Evolutionary conservation across 2,797 vertebrate genomes (phyloP), one percentile per base, ranked within the genome.

Genomic region (Cheirogaleus major): DNA sequence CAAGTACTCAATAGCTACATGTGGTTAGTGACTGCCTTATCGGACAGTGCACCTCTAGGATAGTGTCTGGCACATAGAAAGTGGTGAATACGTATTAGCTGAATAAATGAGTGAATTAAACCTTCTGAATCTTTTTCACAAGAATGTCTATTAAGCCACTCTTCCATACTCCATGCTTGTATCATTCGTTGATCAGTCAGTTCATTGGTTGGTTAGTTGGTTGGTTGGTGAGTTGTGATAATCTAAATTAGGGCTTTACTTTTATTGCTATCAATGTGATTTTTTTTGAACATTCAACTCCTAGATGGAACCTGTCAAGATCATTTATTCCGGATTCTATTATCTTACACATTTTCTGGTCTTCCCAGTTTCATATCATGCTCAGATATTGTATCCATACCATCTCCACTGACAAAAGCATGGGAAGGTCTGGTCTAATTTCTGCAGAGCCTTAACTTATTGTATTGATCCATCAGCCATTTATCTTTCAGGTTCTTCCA

Each of bases 221-320:
- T 59, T 90, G 41, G 22, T 55, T 76, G 38, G 70, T 52, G 52
- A 55, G 2, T 70, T 79, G 73, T 73, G 20, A 32, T 80, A 20
- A 81, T 61, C 10, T 95, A 84, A 94, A 75, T n/a, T 12, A 67
- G n/a, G 17, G 50, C 35, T 78, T 92, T 41, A 41, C 27, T 5
- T 80, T 80, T 79, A 67, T 11, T 78, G 10, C 45, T 83, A 48
- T 75, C 73, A 55, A 61, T 45, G 6, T 89, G 30, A 79, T 22
- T 30, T 59, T 91, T 91, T 73, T 83, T 93, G 45, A 63, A 76
- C 52, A 85, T 95, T 80, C 43, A 89, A 52, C 20, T 69, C 25
- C 30, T 55, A 23, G 4, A 48, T 67, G 35, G 43, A 85, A 25
- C 5, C 65, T 85, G 12, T 50, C 41, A 80, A 69, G 5, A 80